Base-by-base conservation (phyloP, 2,888 invertebrate genomes). In the Drosophila formosana region DNA sequence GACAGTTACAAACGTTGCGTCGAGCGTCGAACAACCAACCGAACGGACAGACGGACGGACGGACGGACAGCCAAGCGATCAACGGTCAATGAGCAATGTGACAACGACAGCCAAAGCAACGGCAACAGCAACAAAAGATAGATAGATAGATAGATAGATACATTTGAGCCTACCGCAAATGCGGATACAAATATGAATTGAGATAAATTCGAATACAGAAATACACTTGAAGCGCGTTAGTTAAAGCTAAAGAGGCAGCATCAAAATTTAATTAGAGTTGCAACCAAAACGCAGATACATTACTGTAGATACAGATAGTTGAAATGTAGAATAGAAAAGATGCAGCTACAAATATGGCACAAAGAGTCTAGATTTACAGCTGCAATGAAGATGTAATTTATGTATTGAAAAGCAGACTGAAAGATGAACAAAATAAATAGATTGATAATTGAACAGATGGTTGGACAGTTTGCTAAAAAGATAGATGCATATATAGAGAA, bases 1-100 rank as follows among this genome's bases (percentile, higher is more conserved):
- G 85, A 89, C 89, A 85, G 89, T 75, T 88, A 72, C 82, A 84
- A 89, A 83, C 84, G 72, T 76, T 88, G 62, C 70, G 56, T 51
- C 52, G 57, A 34, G 30, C 30, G 30, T 30, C 57, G 65, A 66
- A 23, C 61, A 51, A 46, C 32, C 47, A 30, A 51, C 41, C 47
- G 18, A 18, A 18, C 18, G 18, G 18, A 18, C 18, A 2, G 18
- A 18, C 18, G 18, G 18, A 18, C 18, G 2, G 18, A 18, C 18
- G 18, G 18, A 18, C 57, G 65, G 63, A 23, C 61, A 51, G 41
- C 32, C 43, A 30, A 51, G 32, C 47, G 65, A 50, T 50, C 47
- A 55, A 62, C 30, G 30, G 30, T 30, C 30, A 30, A 30, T 6
- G 30, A 30, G 25, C 43, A 49, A 41, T 32, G 9, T 32, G 9